Evolutionary conservation across 2,113 vertebrate genomes (phyloP), one percentile per base, ranked within the genome.

Genomic region (Corvus cornix): DNA sequence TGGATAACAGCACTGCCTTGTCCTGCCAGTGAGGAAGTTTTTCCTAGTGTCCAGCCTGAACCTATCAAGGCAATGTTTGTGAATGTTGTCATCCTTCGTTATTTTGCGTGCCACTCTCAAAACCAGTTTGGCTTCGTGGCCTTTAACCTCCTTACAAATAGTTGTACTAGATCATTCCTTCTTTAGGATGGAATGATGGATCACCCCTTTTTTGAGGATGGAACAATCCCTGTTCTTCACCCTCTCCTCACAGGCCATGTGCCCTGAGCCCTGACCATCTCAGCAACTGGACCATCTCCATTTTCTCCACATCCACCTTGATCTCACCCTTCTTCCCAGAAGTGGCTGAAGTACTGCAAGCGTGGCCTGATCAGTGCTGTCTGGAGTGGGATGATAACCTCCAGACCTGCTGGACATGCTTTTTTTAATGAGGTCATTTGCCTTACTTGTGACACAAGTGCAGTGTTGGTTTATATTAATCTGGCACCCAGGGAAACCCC

Each of bases 111-210:
- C 12, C 23, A 19, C 37, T 67, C 44, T 90, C 41, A 80, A 84
- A 88, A 66, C 0, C 6, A 16, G 6, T 64, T 73, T 92, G 31
- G 4, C 16, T 69, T 22, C 0, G 0, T 56, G 44, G 15, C 53
- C 43, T 76, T 83, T 56, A 75, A 17, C 19, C n/a, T 80, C 22
- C 13, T 13, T 74, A 64, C 23, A 26, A 49, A 49, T 14, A 49
- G 27, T 49, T 86, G 19, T 21, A 41, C 5, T 28, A 49, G 11
- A 41, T 66, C 17, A n/a, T 66, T 6, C 27, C 46, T 60, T 75
- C 39, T 74, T 79, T 4, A 48, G 30, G 35, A 35, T 35, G 35
- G 35, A 35, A 35, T 43, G 39, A 43, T 53, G 33, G 28, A 62
- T 62, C 28, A 66, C 41, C 4, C 21, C 3, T 80, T 41, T 52